Evolutionary conservation across 1,140 invertebrate species (phyloP).

Genomic region (Uloborus diversus): DNA sequence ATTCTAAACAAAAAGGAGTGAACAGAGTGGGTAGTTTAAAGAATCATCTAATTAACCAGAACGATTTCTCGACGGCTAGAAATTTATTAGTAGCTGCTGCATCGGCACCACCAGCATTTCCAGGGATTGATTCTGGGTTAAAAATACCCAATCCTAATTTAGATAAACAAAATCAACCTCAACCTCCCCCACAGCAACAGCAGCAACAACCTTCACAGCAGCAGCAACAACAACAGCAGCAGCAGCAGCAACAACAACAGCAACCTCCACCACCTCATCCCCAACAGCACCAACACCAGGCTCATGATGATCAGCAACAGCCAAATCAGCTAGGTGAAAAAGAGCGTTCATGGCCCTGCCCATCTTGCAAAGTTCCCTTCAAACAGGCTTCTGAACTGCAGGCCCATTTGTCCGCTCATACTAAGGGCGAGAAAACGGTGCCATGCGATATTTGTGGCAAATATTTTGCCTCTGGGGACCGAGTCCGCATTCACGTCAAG

Average conservation of each 20-base stretch:
- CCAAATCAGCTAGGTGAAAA: conserved; percentile 16
- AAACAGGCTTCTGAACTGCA: conserved; percentile 61
- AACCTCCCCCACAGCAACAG: conserved; percentile 7
- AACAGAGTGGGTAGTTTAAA: conserved; percentile 17
- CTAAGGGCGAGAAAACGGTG: conserved; percentile 60
- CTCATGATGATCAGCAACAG: conserved; percentile 37
- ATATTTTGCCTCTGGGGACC: conserved; percentile 60
- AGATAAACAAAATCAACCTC: conserved; percentile 52
- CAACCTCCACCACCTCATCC: conserved; percentile 47
- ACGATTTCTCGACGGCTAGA: conserved; percentile 34
- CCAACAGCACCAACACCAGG: conserved; percentile 16
- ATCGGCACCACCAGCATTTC: conserved; percentile 57
- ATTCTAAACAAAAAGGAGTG: conserved; percentile 31
- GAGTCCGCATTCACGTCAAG: conserved; percentile 60
- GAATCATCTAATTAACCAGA: conserved; percentile 39
- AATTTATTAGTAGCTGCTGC: conserved; percentile 48
- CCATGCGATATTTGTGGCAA: conserved; percentile 61
- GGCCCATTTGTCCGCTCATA: conserved; percentile 59
- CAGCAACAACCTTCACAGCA: conserved; percentile 16
- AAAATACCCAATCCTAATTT: conserved; percentile 45
- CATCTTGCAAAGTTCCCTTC: conserved; percentile 61
- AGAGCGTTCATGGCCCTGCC: conserved; percentile 60
- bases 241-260: conserved; percentile 32
- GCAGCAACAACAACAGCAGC: conserved; percentile 8
- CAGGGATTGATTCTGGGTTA: conserved; percentile 55